These are phyloP conservation scores for Cremastobaeus sp. DNA, from an alignment of 2,888 invertebrate species.

Conservation along the genomic window DNA sequence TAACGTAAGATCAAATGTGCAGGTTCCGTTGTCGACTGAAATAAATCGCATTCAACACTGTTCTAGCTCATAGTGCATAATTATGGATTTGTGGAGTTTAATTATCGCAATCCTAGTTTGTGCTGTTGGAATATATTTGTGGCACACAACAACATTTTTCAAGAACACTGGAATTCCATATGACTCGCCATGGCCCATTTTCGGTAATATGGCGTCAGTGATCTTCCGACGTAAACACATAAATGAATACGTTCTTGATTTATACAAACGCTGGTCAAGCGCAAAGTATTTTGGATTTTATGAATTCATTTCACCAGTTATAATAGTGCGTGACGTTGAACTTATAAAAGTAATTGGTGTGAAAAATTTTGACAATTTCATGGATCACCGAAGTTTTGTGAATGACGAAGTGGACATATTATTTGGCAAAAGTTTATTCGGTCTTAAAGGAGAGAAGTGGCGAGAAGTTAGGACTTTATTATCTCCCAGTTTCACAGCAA, in stretches of 20 bases:
- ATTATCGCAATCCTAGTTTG: too few species aligned
- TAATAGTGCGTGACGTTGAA: slow-evolving; percentile 68
- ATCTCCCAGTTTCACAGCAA: slow-evolving; percentile 67
- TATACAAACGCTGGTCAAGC: slow-evolving; percentile 47
- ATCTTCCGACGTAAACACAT: background rate
- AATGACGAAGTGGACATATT: slow-evolving; percentile 51
- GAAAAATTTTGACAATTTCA: slow-evolving; percentile 1
- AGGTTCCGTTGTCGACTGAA: too few species aligned
- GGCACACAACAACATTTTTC: background rate
- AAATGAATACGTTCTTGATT: background rate
- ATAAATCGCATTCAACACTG: too few species aligned
- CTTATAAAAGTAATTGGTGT: slow-evolving; percentile 63
- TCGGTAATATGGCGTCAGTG: slow-evolving; percentile 5
- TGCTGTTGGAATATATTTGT: too few species aligned
- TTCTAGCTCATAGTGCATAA: too few species aligned
- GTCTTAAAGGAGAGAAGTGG: slow-evolving; percentile 78
- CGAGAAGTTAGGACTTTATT: slow-evolving; percentile 79
- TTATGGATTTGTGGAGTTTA: too few species aligned
- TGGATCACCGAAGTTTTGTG: slow-evolving; percentile 59
- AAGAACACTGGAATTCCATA: background rate
- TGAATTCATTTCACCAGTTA: slow-evolving; percentile 63
- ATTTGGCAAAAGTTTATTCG: too few species aligned
- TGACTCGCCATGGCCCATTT: slow-evolving; percentile 5
- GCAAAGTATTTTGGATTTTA: slow-evolving; percentile 65
- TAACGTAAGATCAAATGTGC: too few species aligned